Evolutionary conservation across 2,113 vertebrate species (phyloP).

Genomic region (Mastomys natalensis): DNA sequence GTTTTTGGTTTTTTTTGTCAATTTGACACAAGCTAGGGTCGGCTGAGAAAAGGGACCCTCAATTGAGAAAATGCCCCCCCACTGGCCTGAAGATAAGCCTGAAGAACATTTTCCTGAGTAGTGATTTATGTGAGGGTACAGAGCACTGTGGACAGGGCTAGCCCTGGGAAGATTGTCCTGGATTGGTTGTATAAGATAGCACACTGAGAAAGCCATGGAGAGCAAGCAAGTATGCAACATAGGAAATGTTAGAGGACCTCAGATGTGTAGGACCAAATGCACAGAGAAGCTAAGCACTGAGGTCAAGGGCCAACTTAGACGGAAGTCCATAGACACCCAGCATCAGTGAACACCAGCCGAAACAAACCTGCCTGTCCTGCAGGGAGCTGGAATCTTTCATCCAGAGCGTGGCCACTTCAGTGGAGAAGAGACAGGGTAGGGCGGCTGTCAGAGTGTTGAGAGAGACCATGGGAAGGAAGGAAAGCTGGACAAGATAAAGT

Average conservation of each 20-base stretch:
- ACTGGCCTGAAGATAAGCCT: neutral
- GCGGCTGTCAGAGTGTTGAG: neutral
- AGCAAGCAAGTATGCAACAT: neutral
- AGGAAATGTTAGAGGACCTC: neutral
- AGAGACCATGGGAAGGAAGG: neutral
- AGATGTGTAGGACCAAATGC: neutral
- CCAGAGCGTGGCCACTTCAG: neutral
- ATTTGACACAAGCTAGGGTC: neutral
- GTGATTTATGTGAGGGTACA: neutral
- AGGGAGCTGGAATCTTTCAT: neutral
- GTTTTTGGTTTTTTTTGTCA: neutral
- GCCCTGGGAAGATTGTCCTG: neutral
- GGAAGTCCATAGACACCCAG: neutral
- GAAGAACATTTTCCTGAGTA: neutral
- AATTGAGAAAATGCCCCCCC: neutral
- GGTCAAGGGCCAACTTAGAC: neutral
- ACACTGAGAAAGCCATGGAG: neutral
- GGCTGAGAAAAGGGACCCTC: neutral
- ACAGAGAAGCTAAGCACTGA: neutral
- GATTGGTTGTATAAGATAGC: neutral
- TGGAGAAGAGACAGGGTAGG: neutral
- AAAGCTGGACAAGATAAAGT: neutral
- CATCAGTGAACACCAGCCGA: neutral
- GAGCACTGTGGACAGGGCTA: neutral
- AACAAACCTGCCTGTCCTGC: neutral